phyloP scores from a whole-genome alignment of 2,797 vertebrate species.

The Lateolabrax maculatus region DNA sequence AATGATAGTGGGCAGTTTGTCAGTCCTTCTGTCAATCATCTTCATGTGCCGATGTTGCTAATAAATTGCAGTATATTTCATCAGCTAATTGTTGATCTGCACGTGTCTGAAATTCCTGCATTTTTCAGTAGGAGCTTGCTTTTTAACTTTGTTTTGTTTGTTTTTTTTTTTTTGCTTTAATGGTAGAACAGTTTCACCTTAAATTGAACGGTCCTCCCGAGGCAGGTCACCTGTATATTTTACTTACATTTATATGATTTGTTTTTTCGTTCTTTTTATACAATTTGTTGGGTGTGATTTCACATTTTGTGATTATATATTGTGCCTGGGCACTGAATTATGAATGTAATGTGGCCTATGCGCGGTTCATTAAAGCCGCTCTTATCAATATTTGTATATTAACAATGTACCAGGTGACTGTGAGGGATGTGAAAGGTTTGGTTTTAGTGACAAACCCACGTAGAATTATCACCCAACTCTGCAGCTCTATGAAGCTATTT shows the following conservation, averaged over 20 bases:
- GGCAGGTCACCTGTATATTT: background rate
- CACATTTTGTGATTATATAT: background rate
- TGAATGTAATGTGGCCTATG: background rate
- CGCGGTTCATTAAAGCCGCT: no score
- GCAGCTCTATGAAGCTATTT: background rate
- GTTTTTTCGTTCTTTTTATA: background rate
- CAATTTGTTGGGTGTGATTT: background rate
- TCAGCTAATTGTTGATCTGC: background rate
- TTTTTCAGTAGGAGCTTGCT: background rate
- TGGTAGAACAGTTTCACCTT: background rate
- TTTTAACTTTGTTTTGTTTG: no score
- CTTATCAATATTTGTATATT: no score
- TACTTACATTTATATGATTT: background rate
- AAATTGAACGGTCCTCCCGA: background rate
- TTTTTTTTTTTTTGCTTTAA: no score
- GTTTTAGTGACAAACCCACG: background rate
- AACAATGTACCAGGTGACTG: background rate
- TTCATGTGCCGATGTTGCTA: background rate
- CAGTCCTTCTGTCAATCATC: background rate
- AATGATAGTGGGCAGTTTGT: background rate
- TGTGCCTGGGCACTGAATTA: no score
- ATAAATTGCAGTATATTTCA: background rate
- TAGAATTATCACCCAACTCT: background rate
- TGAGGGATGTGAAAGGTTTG: background rate
- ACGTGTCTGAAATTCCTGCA: background rate